Conservation (phyloP, 2,797 vertebrate species). For the Diplodus puntazzo region DNA sequence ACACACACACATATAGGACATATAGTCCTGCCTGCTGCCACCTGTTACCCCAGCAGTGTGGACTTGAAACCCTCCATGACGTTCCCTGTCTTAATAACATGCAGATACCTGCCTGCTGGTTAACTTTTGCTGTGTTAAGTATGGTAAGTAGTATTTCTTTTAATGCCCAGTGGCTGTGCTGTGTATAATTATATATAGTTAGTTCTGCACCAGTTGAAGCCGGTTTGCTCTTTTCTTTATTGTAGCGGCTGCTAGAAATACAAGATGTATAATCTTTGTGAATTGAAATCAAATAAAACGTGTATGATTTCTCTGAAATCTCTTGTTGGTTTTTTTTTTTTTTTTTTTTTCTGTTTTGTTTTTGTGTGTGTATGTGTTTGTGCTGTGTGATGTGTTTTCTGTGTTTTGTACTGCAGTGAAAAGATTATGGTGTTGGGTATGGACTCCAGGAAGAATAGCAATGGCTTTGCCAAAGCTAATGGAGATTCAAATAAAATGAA, state of each 20-base stretch:
- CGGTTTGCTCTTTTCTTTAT: neutral
- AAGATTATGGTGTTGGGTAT: too few species aligned
- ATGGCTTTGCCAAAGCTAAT: too few species aligned
- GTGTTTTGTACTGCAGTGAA: too few species aligned
- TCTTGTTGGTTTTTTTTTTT: too few species aligned
- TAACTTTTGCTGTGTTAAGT: neutral
- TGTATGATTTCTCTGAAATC: too few species aligned
- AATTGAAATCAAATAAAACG: too few species aligned
- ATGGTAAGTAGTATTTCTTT: neutral
- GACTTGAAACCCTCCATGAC: neutral
- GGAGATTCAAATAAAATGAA: too few species aligned
- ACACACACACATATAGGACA: conserved; percentile 47
- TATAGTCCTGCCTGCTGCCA: conserved; percentile 74
- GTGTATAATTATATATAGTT: neutral
- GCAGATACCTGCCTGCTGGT: neutral
- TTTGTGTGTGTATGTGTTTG: too few species aligned
- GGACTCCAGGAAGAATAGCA: too few species aligned
- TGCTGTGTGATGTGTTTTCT: too few species aligned
- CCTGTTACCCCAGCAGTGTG: neutral
- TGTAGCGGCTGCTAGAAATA: neutral
- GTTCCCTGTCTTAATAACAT: neutral
- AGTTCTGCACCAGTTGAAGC: neutral
- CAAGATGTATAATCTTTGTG: neutral
- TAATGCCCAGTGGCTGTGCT: neutral
- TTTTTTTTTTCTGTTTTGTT: too few species aligned